A percentile compares a stretch with the other conserved stretches of the same genome.
phyloP scores from a whole-genome alignment of 37 sponge, comb jelly and placozoan genomes.

The Crambe crambe region DNA sequence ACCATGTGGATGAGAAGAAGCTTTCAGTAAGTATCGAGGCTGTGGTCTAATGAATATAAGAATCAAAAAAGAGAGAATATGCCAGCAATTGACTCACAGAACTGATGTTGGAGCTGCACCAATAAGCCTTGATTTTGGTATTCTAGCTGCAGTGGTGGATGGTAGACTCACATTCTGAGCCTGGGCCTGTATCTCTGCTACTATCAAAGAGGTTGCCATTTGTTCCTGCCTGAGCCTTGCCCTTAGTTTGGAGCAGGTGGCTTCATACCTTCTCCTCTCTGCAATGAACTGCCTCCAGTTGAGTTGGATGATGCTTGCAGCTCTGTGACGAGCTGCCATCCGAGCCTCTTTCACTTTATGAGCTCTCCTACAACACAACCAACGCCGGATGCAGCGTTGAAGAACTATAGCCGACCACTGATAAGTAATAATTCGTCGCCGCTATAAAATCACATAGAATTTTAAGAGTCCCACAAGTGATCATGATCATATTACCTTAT shows the following conservation, averaged over 20 bases:
- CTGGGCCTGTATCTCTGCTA: conserved; percentile 41
- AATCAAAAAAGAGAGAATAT: too few relatives aligned
- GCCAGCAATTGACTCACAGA: too few relatives aligned
- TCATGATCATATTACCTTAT: conserved; percentile 35
- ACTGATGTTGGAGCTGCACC: too few relatives aligned
- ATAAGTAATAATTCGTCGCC: conserved; percentile 4
- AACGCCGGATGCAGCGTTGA: conserved; percentile 29
- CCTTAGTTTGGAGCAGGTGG: conserved; percentile 48
- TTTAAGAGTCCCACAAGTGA: neutral
- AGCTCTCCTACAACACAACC: conserved; percentile 30
- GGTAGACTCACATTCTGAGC: conserved; percentile 38
- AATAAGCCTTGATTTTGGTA: too few relatives aligned
- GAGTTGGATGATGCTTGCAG: conserved; percentile 70
- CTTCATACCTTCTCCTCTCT: conserved; percentile 71
- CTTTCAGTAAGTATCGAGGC: too few relatives aligned
- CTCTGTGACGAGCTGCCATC: conserved; percentile 25
- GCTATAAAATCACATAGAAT: conserved; percentile 15
- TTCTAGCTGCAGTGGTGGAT: neutral
- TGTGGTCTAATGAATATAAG: too few relatives aligned
- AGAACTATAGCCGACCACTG: conserved; percentile 61
- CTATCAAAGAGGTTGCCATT: conserved; percentile 32
- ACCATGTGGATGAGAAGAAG: too few relatives aligned
- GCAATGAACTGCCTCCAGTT: conserved; percentile 69
- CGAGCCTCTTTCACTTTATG: conserved; percentile 24
- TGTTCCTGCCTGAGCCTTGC: conserved; percentile 61